Base-by-base conservation (phyloP, 2,797 vertebrate genomes). In the Sparidentex hasta region DNA sequence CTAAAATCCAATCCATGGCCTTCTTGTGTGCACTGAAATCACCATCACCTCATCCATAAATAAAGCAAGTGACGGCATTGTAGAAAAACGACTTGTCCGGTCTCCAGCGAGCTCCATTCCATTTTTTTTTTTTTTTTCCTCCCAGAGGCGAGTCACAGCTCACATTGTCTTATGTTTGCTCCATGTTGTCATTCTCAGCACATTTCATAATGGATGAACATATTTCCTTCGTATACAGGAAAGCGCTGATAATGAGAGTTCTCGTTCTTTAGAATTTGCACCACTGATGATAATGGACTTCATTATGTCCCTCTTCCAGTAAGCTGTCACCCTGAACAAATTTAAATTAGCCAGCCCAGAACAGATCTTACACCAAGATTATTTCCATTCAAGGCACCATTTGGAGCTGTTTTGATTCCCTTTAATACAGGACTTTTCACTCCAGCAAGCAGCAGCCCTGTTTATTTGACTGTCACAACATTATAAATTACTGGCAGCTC, bases 231-330 rank as follows among this genome's bases (percentile, higher is more conserved):
- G 88, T 92, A 91, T 90, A 90, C 94, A 90, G 91, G 88, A 92
- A 93, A 87, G 84, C 83, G 88, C 90, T 85, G 91, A 94, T 94
- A 94, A 94, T 93, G 93, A 93, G 86, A 92, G 92, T 94, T 94
- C 94, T 92, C 92, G 69, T 93, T 93, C 94, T 94, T 94, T 93
- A 94, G 90, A 94, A 94, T 93, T 93, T 85, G 89, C 87, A 87
- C 92, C 91, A 90, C 88, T 92, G 94, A 93, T 94, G 92, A 93
- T 95, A 94, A 94, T 94, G 90, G 94, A 94, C 93, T 93, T 93
- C 94, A 94, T 94, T 95, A 94, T 93, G 92, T 92, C 86, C 89
- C 90, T 92, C 89, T 90, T 86, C 90, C 93, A 90, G 88, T 93
- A 91, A 94, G 94, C 94, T 90, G 94, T 94, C 93, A 93, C 93